These are phyloP conservation scores for Corythoichthys intestinalis DNA, from an alignment of 2,113 vertebrate species.

Conservation along the genomic window DNA sequence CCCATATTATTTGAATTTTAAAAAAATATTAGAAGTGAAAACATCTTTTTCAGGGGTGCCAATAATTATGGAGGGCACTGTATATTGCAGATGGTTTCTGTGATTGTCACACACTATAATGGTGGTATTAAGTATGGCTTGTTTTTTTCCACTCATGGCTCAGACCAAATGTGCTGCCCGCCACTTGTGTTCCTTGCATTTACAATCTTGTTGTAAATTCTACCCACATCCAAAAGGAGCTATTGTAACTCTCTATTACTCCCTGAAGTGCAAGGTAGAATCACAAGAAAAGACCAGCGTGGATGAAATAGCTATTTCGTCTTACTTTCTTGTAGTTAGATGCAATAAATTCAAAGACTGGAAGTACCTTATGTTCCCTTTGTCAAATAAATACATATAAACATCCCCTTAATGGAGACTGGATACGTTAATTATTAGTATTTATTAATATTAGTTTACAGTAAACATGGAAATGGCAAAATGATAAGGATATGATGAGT, in stretches of 20 bases:
- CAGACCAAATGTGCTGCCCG: background rate
- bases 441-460: constrained; percentile 17
- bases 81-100: too few relatives aligned
- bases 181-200: background rate
- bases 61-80: too few relatives aligned
- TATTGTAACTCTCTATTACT: background rate
- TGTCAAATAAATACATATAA: background rate
- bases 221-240: background rate
- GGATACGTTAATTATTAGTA: constrained; percentile 1
- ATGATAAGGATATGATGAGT: background rate
- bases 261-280: background rate
- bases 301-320: background rate
- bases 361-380: background rate
- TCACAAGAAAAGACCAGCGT: background rate
- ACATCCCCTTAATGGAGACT: constrained; percentile 24
- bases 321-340: background rate
- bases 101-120: too few relatives aligned
- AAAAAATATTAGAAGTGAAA: too few relatives aligned
- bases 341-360: background rate
- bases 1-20: too few relatives aligned
- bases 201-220: background rate
- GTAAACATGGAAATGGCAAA: constrained; percentile 16
- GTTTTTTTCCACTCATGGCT: background rate
- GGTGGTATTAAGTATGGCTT: background rate
- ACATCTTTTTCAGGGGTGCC: too few relatives aligned